Percentiles rank a stretch among this genome's conserved stretches.
Conservation (phyloP, 2,797 vertebrate species). For the Columba guinea region DNA sequence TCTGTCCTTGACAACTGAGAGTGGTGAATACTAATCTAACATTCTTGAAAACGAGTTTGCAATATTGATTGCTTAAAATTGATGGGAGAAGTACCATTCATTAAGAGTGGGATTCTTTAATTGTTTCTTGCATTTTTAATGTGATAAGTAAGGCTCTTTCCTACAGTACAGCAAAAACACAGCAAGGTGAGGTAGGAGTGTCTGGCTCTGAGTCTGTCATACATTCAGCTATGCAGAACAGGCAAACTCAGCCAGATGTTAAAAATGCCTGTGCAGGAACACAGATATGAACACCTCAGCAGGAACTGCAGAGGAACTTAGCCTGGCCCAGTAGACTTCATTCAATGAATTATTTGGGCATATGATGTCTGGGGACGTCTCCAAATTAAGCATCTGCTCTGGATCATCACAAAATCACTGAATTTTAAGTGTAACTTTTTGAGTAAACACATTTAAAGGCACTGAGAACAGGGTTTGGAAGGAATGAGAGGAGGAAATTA, state of each 20-base stretch:
- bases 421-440: neutral
- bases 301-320: neutral
- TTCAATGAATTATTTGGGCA: neutral
- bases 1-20: neutral
- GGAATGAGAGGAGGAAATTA: neutral
- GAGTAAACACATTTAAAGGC: neutral
- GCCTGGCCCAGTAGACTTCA: neutral
- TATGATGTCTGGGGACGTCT: accelerated
- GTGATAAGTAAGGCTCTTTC: neutral
- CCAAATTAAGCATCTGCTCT: neutral
- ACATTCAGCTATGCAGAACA: neutral
- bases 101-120: neutral
- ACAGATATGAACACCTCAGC: neutral
- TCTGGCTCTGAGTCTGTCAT: neutral
- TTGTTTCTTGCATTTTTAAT: slow-evolving; percentile 19
- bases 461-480: neutral
- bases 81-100: neutral
- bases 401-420: neutral
- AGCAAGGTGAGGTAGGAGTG: neutral
- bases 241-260: neutral
- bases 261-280: neutral
- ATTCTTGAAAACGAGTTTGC: neutral
- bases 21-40: neutral
- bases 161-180: neutral
- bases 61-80: slow-evolving; percentile 1